Base-by-base conservation (phyloP, 2,797 vertebrate genomes). In the Naso thynnoides region DNA sequence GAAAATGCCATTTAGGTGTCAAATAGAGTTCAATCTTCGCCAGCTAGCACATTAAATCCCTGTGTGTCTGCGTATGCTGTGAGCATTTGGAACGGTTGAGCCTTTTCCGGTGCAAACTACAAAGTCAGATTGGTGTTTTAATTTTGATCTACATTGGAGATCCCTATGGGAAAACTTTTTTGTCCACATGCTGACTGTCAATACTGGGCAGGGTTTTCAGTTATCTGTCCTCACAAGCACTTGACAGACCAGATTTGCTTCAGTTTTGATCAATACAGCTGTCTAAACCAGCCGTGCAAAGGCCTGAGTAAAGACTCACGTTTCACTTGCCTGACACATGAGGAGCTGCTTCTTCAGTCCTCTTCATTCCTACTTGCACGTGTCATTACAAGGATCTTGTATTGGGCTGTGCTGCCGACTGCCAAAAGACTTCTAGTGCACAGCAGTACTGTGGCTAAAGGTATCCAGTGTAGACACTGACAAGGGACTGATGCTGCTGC, bases 321-420 rank as follows among this genome's bases (percentile, higher is more conserved):
- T 16, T 39, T 23, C 23, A 50, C 7, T 24, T 44, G 13, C 8
- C 24, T 36, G 63, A 63, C 9, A 54, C 65, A 16, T 18, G 19
- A 53, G 60, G 42, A 57, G 48, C 56, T 44, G 53, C 48, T 21
- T 26, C 41, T 52, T 70, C 4, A 68, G 23, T 45, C 36, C 7
- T 16, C 53, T 66, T 59, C 14, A 42, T 31, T 71, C 49, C 3
- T 2, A 23, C 24, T 5, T 6, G 26, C 19, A 5, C 5, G 10
- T 8, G 10, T 38, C 1, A 57, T 42, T 2, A 33, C 39, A 54
- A 1, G 23, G 18, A 48, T 27, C 21, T 36, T 23, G 1, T 21
- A 23, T 68, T 1, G 15, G 29, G 29, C 39, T 23, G 9, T 39
- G 1, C 31, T 33, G 31, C 5, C 36, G 44, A 36, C 38, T 60